Evolutionary conservation across 2,888 invertebrate genomes (phyloP), one percentile per base, ranked within the genome.

Genomic region (Mythimna vitellina): DNA sequence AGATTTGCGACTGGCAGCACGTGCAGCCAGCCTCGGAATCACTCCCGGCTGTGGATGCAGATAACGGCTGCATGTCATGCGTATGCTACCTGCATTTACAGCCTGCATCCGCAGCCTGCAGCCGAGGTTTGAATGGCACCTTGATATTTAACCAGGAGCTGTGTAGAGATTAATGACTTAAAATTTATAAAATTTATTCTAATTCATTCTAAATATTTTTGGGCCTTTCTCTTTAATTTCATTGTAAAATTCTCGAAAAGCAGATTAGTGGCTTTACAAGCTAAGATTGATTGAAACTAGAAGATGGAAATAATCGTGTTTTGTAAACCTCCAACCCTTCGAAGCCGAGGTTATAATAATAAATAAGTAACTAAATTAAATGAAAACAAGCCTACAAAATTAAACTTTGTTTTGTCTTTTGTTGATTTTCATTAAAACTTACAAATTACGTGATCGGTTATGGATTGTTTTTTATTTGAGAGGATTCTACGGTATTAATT

Each of bases 251-350:
- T 69, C 58, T 65, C 57, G 70, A 68, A 73, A 66, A 73, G 67
- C 70, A 49, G 73, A 56, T 80, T 77, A 72, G 73, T 72, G 63
- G 57, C 51, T 75, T 73, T 71, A 67, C 72, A 58, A 62, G 61
- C 63, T 53, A 65, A 80, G 80, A 78, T 73, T 78, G 74, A 78
- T 78, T 76, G 79, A 38, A 74, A 69, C 70, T 76, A 76, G 65
- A 65, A 71, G 35, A 76, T 78, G 63, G 74, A 57, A 78, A 66
- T 65, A 65, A 68, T 70, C n/a, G 42, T 70, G 72, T 79, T 75
- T 71, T 65, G 64, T 63, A 74, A 80, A 67, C 46, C 65, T 66
- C 17, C 60, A n/a, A 73, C 68, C 58, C 58, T 25, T 56, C 46
- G 58, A 35, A 54, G 51, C 51, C 65, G 73, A 71, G 80, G 73